Percentiles rank a stretch among this genome's conserved stretches.
Conservation (phyloP, 2,113 vertebrate species). For the Vimba vimba region DNA sequence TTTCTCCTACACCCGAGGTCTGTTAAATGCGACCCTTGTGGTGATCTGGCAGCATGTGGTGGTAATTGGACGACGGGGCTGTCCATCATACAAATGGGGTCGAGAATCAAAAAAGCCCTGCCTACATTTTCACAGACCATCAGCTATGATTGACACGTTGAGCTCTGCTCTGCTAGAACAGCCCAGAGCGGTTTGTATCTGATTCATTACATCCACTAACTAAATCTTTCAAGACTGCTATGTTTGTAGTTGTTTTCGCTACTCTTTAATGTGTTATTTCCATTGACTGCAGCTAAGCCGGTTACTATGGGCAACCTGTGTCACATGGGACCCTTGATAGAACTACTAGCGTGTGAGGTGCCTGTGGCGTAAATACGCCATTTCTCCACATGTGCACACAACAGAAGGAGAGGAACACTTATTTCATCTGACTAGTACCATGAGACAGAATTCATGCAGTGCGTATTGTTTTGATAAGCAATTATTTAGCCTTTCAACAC, state of each 20-base stretch:
- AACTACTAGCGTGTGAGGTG: slow-evolving; percentile 60
- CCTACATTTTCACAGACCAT: slow-evolving; percentile 57
- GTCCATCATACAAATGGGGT: slow-evolving; percentile 65
- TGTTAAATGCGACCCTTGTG: slow-evolving; percentile 49
- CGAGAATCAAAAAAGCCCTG: slow-evolving; percentile 52
- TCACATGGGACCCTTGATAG: slow-evolving; percentile 59
- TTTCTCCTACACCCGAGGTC: slow-evolving; percentile 28
- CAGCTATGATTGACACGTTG: slow-evolving; percentile 70
- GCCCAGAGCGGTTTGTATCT: slow-evolving; percentile 61
- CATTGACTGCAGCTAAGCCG: slow-evolving; percentile 69
- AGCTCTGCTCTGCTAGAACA: slow-evolving; percentile 63
- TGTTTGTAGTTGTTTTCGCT: slow-evolving; percentile 54
- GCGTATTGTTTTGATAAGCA: slow-evolving; percentile 1
- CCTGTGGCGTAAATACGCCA: slow-evolving; percentile 49
- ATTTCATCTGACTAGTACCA: slow-evolving; percentile 1
- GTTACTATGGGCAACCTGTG: slow-evolving; percentile 62
- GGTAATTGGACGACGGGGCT: slow-evolving; percentile 58
- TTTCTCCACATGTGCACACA: slow-evolving; percentile 47
- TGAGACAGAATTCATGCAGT: background rate
- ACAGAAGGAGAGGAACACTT: background rate
- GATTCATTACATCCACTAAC: slow-evolving; percentile 44
- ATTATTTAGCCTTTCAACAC: background rate
- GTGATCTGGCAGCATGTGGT: slow-evolving; percentile 52
- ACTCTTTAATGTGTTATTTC: slow-evolving; percentile 50
- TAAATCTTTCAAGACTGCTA: slow-evolving; percentile 58